A percentile compares a stretch with the other conserved stretches of the same genome.
These are phyloP conservation scores for Colostygia pectinataria DNA, from an alignment of 2,888 invertebrate genomes.

Conservation along the genomic window DNA sequence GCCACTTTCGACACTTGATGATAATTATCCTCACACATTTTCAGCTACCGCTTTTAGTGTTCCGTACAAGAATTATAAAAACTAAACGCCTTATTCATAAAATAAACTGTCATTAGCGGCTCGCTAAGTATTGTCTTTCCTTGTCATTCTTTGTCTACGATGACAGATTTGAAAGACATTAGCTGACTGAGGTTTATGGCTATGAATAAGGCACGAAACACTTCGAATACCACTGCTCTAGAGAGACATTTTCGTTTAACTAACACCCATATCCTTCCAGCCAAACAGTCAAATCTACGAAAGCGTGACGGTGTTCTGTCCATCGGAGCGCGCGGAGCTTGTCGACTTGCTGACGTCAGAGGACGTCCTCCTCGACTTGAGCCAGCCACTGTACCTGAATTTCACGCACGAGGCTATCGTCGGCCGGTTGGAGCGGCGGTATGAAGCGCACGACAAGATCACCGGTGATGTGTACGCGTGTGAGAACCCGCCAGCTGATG, in stretches of 20 bases:
- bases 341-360: conserved; percentile 89
- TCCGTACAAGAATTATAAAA: too few species aligned
- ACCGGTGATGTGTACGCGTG: conserved; percentile 91
- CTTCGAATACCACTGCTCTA: conserved; percentile 1
- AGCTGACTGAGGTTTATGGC: too few species aligned
- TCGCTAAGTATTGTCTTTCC: too few species aligned
- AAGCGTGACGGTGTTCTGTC: conserved; percentile 93
- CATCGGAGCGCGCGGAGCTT: conserved; percentile 88
- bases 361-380: conserved; percentile 90
- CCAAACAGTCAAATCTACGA: conserved; percentile 91
- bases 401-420: conserved; percentile 92
- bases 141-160: too few species aligned
- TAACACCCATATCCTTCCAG: conserved; percentile 71
- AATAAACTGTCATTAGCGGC: too few species aligned
- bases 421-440: conserved; percentile 85
- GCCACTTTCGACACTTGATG: too few species aligned
- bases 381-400: conserved; percentile 91
- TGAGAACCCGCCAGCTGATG: conserved; percentile 84
- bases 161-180: too few species aligned
- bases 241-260: neutral
- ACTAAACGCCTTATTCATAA: too few species aligned
- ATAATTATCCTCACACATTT: too few species aligned
- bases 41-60: too few species aligned
- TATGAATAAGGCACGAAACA: too few species aligned
- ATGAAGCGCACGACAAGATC: conserved; percentile 90